Conservation (phyloP, 1,140 invertebrate species). For the Achroia grisella region DNA sequence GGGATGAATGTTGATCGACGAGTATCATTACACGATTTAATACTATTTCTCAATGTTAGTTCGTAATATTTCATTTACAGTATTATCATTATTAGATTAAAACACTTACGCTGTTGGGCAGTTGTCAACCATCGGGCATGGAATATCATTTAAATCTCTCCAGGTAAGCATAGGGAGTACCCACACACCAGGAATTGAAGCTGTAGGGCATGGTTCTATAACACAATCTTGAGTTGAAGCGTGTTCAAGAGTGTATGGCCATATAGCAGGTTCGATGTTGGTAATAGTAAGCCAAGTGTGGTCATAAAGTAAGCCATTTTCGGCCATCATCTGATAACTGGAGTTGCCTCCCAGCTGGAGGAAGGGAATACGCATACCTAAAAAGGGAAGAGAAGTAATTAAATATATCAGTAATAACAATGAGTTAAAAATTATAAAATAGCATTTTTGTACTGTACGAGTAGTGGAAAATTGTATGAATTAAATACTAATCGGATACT, state of each 20-base stretch:
- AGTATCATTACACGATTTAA: too few relatives aligned
- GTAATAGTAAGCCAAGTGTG: conserved; percentile 77
- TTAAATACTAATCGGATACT: too few relatives aligned
- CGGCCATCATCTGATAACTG: conserved; percentile 69
- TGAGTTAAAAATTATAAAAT: too few relatives aligned
- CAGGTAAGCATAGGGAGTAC: conserved; percentile 78
- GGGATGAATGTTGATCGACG: too few relatives aligned
- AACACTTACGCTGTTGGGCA: conserved; percentile 71
- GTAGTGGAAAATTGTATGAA: too few relatives aligned
- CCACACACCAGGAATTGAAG: conserved; percentile 77
- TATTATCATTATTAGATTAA: too few relatives aligned
- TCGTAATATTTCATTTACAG: too few relatives aligned
- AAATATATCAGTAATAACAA: too few relatives aligned
- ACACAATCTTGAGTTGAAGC: conserved; percentile 77
- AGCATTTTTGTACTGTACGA: too few relatives aligned
- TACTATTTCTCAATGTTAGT: too few relatives aligned
- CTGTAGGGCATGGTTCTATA: conserved; percentile 77
- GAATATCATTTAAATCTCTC: conserved; percentile 59
- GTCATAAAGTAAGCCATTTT: conserved; percentile 75
- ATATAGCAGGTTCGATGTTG: conserved; percentile 75
- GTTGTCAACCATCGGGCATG: conserved; percentile 78
- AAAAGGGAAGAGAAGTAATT: too few relatives aligned
- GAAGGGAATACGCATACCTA: conserved; percentile 80
- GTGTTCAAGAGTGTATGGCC: conserved; percentile 84
- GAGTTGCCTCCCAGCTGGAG: conserved; percentile 79